These are phyloP conservation scores for Rhodeus uyekii DNA, from an alignment of 2,797 vertebrate genomes.

Conservation along the genomic window DNA sequence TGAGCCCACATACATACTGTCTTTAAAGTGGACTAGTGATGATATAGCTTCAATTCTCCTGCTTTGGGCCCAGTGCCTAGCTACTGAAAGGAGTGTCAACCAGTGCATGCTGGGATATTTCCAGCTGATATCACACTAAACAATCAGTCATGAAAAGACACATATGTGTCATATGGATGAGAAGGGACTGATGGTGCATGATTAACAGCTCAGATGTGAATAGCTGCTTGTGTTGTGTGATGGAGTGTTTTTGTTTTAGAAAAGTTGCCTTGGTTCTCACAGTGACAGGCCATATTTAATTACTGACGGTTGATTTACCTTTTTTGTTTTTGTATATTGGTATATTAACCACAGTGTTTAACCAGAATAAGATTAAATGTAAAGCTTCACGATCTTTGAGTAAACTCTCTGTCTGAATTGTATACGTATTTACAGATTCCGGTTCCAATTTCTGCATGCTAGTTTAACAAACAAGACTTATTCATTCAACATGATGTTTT, in stretches of 20 bases:
- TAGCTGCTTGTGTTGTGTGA: slow-evolving; percentile 16
- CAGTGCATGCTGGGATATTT: slow-evolving; percentile 62
- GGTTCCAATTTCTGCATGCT: slow-evolving; percentile 59
- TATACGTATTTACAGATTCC: slow-evolving; percentile 68
- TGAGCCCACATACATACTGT: slow-evolving; percentile 67
- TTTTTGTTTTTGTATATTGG: slow-evolving; percentile 56
- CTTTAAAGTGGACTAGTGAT: slow-evolving; percentile 61
- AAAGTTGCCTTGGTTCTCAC: slow-evolving; percentile 47
- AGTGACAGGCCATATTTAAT: slow-evolving; percentile 32
- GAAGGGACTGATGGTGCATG: slow-evolving; percentile 11
- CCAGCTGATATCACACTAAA: slow-evolving; percentile 50
- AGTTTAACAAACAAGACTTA: slow-evolving; percentile 35
- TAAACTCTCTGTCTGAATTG: slow-evolving; percentile 65
- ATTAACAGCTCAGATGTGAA: slow-evolving; percentile 31
- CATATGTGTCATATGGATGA: slow-evolving; percentile 23
- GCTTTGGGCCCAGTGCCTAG: slow-evolving; percentile 60
- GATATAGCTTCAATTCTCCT: slow-evolving; percentile 53
- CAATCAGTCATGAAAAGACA: slow-evolving; percentile 44
- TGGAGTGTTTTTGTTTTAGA: slow-evolving; percentile 15
- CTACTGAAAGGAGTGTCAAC: slow-evolving; percentile 64
- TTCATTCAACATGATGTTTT: background rate
- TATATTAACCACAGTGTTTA: slow-evolving; percentile 59
- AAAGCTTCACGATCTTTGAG: slow-evolving; percentile 53
- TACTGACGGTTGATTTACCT: slow-evolving; percentile 37
- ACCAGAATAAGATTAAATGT: slow-evolving; percentile 38